Evolutionary conservation across 2,888 invertebrate species (phyloP).

Genomic region (Melanargia galathea): DNA sequence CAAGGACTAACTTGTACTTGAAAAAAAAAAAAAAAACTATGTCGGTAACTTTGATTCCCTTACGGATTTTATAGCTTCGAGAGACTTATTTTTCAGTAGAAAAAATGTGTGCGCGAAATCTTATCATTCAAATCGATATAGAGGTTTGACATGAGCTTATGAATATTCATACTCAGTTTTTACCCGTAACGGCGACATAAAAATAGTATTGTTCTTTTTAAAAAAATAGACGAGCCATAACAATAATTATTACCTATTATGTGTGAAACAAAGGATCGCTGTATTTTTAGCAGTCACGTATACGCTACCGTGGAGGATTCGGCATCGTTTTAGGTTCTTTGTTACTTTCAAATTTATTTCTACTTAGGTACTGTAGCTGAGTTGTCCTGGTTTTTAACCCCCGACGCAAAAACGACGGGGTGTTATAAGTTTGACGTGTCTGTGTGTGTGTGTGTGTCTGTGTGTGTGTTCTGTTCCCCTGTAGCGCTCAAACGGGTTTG

Average conservation of each 20-base stretch:
- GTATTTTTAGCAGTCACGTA: constrained; percentile 53
- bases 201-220: constrained; percentile 66
- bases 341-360: neutral
- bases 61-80: too few relatives aligned
- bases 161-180: constrained; percentile 64
- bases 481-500: too few relatives aligned
- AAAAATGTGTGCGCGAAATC: constrained; percentile 8
- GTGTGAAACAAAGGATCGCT: constrained; percentile 66
- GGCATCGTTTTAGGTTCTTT: neutral
- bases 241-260: constrained; percentile 56
- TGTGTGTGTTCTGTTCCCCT: too few relatives aligned
- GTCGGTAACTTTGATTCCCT: too few relatives aligned
- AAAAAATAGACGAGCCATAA: constrained; percentile 71
- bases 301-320: constrained; percentile 32
- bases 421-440: too few relatives aligned
- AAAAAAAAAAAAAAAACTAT: too few relatives aligned
- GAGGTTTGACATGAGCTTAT: constrained; percentile 32
- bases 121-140: constrained; percentile 26
- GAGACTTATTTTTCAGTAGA: neutral
- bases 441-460: too few relatives aligned
- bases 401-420: too few relatives aligned
- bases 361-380: too few relatives aligned
- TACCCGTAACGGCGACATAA: constrained; percentile 75
- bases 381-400: too few relatives aligned
- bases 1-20: too few relatives aligned